Base-by-base conservation (phyloP, 2,888 invertebrate species). In the Pharmacophagus antenor region DNA sequence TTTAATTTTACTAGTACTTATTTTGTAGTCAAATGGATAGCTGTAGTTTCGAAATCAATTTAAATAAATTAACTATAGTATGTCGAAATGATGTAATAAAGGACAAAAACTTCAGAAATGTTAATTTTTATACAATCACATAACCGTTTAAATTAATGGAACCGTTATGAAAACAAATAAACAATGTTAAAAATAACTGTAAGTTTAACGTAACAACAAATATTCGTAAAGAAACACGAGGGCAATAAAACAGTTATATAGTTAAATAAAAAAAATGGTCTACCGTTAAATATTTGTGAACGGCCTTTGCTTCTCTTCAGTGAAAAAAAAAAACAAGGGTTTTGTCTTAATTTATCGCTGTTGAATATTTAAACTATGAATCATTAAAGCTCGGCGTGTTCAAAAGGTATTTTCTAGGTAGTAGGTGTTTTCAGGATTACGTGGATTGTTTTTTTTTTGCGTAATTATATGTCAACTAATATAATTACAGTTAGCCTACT, bases 321-420 rank as follows among this genome's bases (percentile, higher is more conserved):
- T 25, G 50, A 31, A 54, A 60, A 55, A 60, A 23, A 18, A n/a
- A 25, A 17, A n/a, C n/a, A n/a, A 27, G 25, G 50, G 42, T 21
- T 49, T 52, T 44, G 27, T 55, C 23, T 42, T 50, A 55, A 60
- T 60, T 54, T 55, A 60, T 42, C 31, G 50, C 55, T 44, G 18
- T 44, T 44, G 46, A 59, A 60, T 60, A 60, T 46, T 55, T 60
- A 37, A 44, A 54, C 49, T 25, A 27, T 60, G 59, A 60, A 44
- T 60, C 59, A 60, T 59, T 59, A 55, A 55, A 49, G 6, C 15
- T 10, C 22, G 31, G 22, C 20, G 18, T 47, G 20, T 18, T 20
- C 12, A 47, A 48, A 58, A 25, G 25, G 31, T 7, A 18, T 21
- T 53, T 58, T 54, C 41, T 49, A 37, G 23, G 17, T 37, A 48